Evolutionary conservation across 2,888 invertebrate genomes (phyloP).

Genomic region (Drosophila prostipennis): DNA sequence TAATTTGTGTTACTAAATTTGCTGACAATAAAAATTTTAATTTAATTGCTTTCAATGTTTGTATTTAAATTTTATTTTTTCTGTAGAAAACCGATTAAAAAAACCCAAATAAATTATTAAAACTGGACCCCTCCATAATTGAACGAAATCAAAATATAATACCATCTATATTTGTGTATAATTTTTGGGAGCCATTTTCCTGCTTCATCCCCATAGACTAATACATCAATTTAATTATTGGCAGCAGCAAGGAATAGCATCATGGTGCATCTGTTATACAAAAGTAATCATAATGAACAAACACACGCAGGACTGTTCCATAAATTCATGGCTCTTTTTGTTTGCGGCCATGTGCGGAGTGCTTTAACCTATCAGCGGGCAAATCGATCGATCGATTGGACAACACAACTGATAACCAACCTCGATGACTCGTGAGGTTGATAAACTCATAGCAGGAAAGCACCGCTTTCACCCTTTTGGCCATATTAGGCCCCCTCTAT

Average conservation of each 20-base stretch:
- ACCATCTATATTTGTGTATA: background rate
- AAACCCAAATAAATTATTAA: background rate
- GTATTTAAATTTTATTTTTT: too few species aligned
- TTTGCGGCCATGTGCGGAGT: constrained; percentile 39
- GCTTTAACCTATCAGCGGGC: constrained; percentile 67
- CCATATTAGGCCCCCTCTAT: background rate
- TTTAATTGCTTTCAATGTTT: too few species aligned
- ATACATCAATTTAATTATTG: constrained; percentile 71
- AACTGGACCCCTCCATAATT: background rate
- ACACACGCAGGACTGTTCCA: constrained; percentile 17
- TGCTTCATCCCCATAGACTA: constrained; percentile 33
- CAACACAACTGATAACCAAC: constrained; percentile 66
- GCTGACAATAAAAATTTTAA: too few species aligned
- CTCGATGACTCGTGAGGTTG: constrained; percentile 63
- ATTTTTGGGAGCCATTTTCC: background rate
- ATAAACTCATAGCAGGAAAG: constrained; percentile 56
- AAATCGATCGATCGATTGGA: constrained; percentile 74
- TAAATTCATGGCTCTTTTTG: constrained; percentile 23
- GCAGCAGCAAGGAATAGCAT: constrained; percentile 36
- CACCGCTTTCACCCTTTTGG: background rate
- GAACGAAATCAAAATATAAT: background rate
- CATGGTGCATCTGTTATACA: constrained; percentile 30
- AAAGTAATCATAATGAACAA: constrained; percentile 39
- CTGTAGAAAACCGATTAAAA: background rate
- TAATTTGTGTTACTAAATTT: too few species aligned